Evolutionary conservation across 2,113 vertebrate species (phyloP).

Genomic region (Coturnix japonica): DNA sequence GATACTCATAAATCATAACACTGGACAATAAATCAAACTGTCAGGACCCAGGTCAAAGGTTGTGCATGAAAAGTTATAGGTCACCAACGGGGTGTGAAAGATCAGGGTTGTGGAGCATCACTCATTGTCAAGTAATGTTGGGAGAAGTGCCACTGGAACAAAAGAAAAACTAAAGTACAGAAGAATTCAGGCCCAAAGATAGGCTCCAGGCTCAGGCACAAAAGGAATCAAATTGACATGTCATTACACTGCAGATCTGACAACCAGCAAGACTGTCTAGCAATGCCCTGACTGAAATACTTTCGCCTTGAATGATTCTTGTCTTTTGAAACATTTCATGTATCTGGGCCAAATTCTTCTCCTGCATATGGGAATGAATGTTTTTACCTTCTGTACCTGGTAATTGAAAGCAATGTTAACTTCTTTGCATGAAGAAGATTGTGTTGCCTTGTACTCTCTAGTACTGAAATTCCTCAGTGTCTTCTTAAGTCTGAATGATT

Average conservation of each 20-base stretch:
- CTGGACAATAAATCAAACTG: conserved; percentile 99
- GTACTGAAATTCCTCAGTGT: not conserved
- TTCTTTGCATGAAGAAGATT: not conserved
- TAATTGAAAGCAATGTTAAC: conserved; percentile 22
- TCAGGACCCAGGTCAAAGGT: conserved; percentile 93
- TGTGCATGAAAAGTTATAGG: conserved; percentile 91
- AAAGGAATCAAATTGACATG: conserved; percentile 90
- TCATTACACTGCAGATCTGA: conserved; percentile 86
- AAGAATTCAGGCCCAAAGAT: conserved; percentile 81
- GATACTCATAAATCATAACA: conserved; percentile 99
- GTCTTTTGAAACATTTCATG: conserved; percentile 52
- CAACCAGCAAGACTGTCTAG: conserved; percentile 81
- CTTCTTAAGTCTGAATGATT: not conserved
- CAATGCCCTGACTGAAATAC: conserved; percentile 70
- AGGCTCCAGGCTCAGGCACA: conserved; percentile 81
- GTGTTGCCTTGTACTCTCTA: not conserved
- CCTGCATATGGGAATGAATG: conserved; percentile 10
- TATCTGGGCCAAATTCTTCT: conserved; percentile 58
- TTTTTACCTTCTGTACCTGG: conserved; percentile 13
- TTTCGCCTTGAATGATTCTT: conserved; percentile 67
- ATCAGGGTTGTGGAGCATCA: conserved; percentile 91
- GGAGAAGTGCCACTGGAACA: conserved; percentile 89
- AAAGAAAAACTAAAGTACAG: conserved; percentile 92
- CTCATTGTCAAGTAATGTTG: conserved; percentile 94
- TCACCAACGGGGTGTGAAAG: conserved; percentile 90